Base-by-base conservation (phyloP, 2,797 vertebrate genomes). In the Spinus olivaceus region DNA sequence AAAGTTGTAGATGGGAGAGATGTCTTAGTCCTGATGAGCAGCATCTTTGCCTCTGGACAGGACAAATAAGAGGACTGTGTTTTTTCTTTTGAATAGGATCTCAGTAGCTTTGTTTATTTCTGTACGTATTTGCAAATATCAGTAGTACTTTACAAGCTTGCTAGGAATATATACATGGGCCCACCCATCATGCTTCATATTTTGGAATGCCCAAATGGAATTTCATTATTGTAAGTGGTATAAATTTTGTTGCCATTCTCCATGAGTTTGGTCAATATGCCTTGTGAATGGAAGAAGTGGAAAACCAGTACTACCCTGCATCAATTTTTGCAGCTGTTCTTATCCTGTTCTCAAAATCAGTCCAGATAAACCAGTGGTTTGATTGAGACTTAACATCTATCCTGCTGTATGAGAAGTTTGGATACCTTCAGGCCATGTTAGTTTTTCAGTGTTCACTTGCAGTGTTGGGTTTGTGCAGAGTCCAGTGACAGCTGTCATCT, bases 401-500 rank as follows among this genome's bases (percentile, higher is more conserved):
- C 37, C 46, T 27, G 33, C 61, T 49, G 0, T 16, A n/a, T 69
- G 35, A 41, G 54, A 89, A 51, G 83, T 85, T 80, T 50, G 27
- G 42, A 6, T 71, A 8, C 65, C 57, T 91, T 69, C 0, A 1
- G 76, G 69, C 69, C 41, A 19, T 6, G 22, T 54, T 61, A 30
- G 69, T 64, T 93, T 88, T 71, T 4, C 61, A 57, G 53, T 39
- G 72, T 57, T 80, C 42, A 3, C 42, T 81, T 74, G 5, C 60
- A 44, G 50, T 21, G 53, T 53, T 37, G 74, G 76, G 61, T 57
- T 70, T 4, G 1, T 67, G 86, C 78, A 5, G 28, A 32, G 66
- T 80, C 81, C 65, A 49, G 81, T 89, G 94, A 94, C 93, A 96
- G 92, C 94, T 96, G 89, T 96, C 91, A 94, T 59, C 89, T 74